Evolutionary conservation across 2,888 invertebrate genomes (phyloP), one percentile per base, ranked within the genome.

Genomic region (Microctonus brassicae): DNA sequence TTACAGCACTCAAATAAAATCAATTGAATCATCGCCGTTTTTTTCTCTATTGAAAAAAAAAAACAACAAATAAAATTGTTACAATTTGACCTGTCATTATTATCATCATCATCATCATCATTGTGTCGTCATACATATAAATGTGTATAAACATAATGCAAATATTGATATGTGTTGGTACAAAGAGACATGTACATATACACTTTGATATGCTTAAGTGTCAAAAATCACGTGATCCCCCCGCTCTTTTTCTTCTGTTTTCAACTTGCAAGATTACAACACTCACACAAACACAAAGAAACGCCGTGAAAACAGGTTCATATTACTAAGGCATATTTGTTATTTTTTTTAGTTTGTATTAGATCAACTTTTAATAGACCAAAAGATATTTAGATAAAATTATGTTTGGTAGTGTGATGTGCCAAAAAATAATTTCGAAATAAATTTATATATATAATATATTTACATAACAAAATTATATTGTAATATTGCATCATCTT

Each of bases 201-300:
- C 60, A 58, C 53, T 60, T 67, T 39, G n/a, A 63, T 42, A 69
- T 47, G 22, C 52, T n/a, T n/a, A 74, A 55, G 72, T 74, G 76
- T 76, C 76, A 76, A 69, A 71, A 47, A 60, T 73, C 72, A 73
- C 72, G 72, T 73, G 72, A 73, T 53, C 42, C n/a, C 9, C 57
- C 55, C 62, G 22, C 29, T 7, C 53, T 26, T 42, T 62, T 13
- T 24, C 7, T 63, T 10, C 47, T n/a, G 47, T 47, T 63, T 61
- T 22, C 47, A 17, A 47, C 17, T 47, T 47, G 9, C 47, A 9
- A 4, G 47, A 47, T 47, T 47, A 47, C 47, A 17, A 17, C 17
- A 13, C 17, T 17, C 17, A 17, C 47, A 7, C 47, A 47, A 47
- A n/a, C 17, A 47, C 17, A 17, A 17, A 36, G 20, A 33, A 2